Evolutionary conservation across 1,140 invertebrate species (phyloP), one percentile per base, ranked within the genome.

Genomic region (Venustaconcha ellipsiformis): DNA sequence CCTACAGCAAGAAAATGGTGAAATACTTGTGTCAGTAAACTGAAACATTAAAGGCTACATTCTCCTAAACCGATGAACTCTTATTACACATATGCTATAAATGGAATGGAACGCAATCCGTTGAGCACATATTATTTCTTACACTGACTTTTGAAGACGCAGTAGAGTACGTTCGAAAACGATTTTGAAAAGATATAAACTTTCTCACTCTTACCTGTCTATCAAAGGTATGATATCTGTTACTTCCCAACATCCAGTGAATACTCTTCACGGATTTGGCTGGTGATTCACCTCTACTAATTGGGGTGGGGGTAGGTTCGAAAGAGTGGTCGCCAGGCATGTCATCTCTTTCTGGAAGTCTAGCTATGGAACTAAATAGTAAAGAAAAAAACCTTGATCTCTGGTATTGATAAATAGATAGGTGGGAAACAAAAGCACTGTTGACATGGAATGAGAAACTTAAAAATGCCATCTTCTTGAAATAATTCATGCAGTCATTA

Each of bases 191-290:
- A 30, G 1, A 30, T 30, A 30, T 30, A 30, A 3, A 30, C 26
- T 3, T 30, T 30, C 26, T 2, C 26, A 30, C 26, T 30, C 26
- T 30, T 30, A 30, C 26, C 14, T 14, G 17, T 37, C 15, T 18
- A 68, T 13, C 57, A 66, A 23, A 23, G 23, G 23, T 23, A 23
- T 23, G 23, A 23, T 23, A 23, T 23, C 23, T 23, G 23, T 23
- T 23, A 23, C 23, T 23, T 23, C 23, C 1, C 23, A 23, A 72
- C 23, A 83, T 82, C 84, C 83, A 85, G 66, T 87, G 83, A 23
- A 87, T 85, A 20, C 81, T 83, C 65, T 81, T 84, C 56, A 81
- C 79, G 20, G 85, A 84, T 74, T 85, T 84, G 62, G 82, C 78
- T 17, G 85, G 82, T 12, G 82, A 84, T 14, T 80, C 72, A 37